Percentiles rank a stretch among this genome's conserved stretches.
Conservation (phyloP, 2,113 vertebrate genomes). For the Takifugu flavidus region DNA sequence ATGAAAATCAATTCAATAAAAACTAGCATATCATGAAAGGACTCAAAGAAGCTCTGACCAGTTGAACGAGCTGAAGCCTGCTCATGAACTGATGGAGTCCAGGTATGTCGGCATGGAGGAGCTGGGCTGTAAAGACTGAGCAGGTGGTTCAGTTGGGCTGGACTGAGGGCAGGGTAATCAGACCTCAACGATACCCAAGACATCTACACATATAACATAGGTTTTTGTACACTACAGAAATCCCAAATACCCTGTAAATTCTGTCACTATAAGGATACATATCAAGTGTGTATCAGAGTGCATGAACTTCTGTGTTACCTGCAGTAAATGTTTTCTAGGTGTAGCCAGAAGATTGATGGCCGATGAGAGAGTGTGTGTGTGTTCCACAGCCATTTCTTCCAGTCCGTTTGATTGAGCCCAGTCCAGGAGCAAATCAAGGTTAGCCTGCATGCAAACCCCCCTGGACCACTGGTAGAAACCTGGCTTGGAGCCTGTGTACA, state of each 20-base stretch:
- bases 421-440: conserved; percentile 76
- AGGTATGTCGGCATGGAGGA: conserved; percentile 52
- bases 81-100: conserved; percentile 68
- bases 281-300: too few relatives aligned
- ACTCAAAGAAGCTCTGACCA: conserved; percentile 47
- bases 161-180: conserved; percentile 64
- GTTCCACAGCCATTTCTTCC: conserved; percentile 67
- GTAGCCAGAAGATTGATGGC: conserved; percentile 77
- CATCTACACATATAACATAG: conserved; percentile 46
- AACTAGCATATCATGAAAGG: not conserved
- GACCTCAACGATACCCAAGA: conserved; percentile 70
- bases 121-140: conserved; percentile 70
- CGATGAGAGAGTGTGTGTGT: conserved; percentile 69
- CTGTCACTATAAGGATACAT: not conserved
- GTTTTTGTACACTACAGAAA: conserved; percentile 1
- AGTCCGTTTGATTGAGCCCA: conserved; percentile 72
- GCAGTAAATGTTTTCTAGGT: conserved; percentile 71
- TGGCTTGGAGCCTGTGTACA: conserved; percentile 68
- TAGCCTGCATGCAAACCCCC: conserved; percentile 73
- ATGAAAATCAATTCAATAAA: not conserved
- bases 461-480: conserved; percentile 78
- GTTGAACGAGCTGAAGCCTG: conserved; percentile 45
- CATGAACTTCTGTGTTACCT: conserved; percentile 54
- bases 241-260: not conserved
- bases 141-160: conserved; percentile 78